These are phyloP conservation scores for Trypoxylon attenuatum DNA, from an alignment of 2,888 invertebrate species.

Conservation along the genomic window DNA sequence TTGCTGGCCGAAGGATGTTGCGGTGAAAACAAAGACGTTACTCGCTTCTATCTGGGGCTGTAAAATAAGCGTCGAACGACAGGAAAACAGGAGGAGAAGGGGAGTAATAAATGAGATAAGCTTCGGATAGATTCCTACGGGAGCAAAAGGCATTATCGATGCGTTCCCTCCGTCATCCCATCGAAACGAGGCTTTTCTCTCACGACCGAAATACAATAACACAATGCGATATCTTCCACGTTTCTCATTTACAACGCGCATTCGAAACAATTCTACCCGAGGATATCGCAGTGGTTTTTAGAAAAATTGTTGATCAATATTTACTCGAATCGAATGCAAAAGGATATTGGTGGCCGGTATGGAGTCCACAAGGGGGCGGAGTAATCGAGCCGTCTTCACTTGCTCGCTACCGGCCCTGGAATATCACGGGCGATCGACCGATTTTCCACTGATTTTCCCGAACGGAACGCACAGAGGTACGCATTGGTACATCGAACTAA, in stretches of 20 bases:
- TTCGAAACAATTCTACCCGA: too few relatives aligned
- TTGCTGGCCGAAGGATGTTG: slow-evolving; percentile 54
- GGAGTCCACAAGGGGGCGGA: not conserved
- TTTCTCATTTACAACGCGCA: not conserved
- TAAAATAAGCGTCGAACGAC: slow-evolving; percentile 73
- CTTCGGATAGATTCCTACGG: slow-evolving; percentile 60
- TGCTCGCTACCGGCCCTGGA: not conserved
- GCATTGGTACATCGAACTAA: slow-evolving; percentile 56
- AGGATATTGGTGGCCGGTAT: not conserved
- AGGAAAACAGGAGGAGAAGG: slow-evolving; percentile 50
- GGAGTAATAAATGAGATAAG: slow-evolving; percentile 72
- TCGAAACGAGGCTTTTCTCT: slow-evolving; percentile 1
- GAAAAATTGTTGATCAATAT: not conserved
- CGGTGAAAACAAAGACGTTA: slow-evolving; percentile 74
- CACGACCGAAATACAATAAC: slow-evolving; percentile 8
- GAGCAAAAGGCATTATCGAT: slow-evolving; percentile 60
- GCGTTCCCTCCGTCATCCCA: slow-evolving; percentile 47
- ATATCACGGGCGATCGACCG: slow-evolving; percentile 36
- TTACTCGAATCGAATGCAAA: not conserved
- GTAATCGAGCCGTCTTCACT: not conserved
- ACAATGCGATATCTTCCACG: not conserved
- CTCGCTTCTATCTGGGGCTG: slow-evolving; percentile 69
- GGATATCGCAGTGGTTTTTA: too few relatives aligned
- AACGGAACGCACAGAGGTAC: slow-evolving; percentile 21
- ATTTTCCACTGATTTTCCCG: slow-evolving; percentile 45